These are phyloP conservation scores for Drosophila bocqueti DNA, from an alignment of 1,140 invertebrate species.

Conservation along the genomic window DNA sequence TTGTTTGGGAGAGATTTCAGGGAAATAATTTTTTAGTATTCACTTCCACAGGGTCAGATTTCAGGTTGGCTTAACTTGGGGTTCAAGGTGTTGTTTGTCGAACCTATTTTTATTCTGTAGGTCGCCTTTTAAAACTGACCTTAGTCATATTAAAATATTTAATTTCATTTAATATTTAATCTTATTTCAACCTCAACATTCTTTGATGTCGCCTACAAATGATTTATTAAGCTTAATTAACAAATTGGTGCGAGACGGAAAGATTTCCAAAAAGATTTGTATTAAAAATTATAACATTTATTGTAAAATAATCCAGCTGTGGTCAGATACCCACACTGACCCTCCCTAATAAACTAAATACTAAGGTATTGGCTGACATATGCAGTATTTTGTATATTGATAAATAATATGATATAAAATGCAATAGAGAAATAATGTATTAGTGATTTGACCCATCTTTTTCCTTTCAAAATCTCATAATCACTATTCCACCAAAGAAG, in stretches of 20 bases:
- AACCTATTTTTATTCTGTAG: background rate
- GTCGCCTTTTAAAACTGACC: constrained; percentile 22
- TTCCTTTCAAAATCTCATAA: background rate
- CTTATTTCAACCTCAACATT: constrained; percentile 1
- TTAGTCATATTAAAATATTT: constrained; percentile 17
- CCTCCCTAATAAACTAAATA: constrained; percentile 28
- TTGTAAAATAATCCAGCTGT: constrained; percentile 21
- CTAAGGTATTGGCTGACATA: background rate
- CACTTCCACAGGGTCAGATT: constrained; percentile 27
- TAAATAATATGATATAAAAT: background rate
- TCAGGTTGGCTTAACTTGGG: constrained; percentile 3
- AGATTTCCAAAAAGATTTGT: constrained; percentile 51
- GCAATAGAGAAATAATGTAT: background rate
- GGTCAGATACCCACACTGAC: constrained; percentile 9
- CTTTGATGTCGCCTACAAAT: constrained; percentile 1
- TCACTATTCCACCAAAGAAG: background rate
- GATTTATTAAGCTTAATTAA: constrained; percentile 57
- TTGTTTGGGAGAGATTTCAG: constrained; percentile 3
- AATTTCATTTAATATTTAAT: constrained; percentile 1
- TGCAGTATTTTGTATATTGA: too few relatives aligned
- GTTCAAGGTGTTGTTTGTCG: constrained; percentile 15
- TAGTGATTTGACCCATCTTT: background rate
- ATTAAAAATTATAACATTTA: constrained; percentile 33
- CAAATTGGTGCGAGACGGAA: constrained; percentile 56
- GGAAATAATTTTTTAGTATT: constrained; percentile 5